These are phyloP conservation scores for Clarias magur DNA, from an alignment of 2,113 vertebrate species.

Conservation along the genomic window DNA sequence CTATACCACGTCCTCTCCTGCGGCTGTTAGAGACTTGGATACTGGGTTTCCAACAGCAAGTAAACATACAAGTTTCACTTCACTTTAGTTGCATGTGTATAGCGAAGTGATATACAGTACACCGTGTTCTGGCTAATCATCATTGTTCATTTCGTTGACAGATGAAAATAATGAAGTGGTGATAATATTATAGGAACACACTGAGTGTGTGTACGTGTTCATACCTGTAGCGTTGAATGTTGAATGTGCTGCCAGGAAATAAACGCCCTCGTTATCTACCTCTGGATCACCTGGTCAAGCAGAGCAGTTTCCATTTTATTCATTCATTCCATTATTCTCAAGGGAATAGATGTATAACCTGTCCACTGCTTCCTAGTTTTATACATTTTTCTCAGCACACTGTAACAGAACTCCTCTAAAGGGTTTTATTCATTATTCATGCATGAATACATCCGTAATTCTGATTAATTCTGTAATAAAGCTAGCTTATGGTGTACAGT, in stretches of 20 bases:
- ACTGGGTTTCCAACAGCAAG: no score
- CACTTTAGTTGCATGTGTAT: no score
- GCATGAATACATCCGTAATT: no score
- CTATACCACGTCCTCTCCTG: no score
- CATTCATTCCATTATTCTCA: not conserved
- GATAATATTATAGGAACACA: not conserved
- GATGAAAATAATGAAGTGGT: not conserved
- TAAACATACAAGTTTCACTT: no score
- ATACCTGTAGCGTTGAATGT: not conserved
- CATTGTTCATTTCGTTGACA: no score
- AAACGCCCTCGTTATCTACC: not conserved
- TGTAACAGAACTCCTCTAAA: not conserved
- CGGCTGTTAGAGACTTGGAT: no score
- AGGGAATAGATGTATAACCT: not conserved
- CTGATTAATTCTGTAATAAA: no score
- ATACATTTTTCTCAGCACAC: not conserved
- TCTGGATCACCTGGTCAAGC: not conserved
- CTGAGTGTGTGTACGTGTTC: not conserved
- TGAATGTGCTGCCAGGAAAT: not conserved
- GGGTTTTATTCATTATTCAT: not conserved
- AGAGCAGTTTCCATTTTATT: not conserved
- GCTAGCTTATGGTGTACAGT: no score
- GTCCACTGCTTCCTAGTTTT: not conserved
- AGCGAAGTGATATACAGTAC: no score
- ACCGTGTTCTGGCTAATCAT: no score